Evolutionary conservation across 2,797 vertebrate genomes (phyloP).

Genomic region (Labeo calbasu): DNA sequence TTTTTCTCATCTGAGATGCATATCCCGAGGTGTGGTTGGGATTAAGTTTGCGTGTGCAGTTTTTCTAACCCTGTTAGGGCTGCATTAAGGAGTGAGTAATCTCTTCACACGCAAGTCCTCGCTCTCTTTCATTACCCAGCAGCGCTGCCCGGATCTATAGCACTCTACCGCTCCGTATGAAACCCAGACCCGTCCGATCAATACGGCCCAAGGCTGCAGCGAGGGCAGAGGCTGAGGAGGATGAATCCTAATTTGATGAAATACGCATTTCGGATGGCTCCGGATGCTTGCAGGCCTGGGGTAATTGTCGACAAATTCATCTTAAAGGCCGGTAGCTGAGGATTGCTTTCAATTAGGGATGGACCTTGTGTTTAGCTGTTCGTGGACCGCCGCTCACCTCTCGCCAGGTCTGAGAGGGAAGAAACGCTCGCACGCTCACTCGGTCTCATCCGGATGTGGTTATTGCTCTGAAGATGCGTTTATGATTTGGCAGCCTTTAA

Average conservation of each 20-base stretch:
- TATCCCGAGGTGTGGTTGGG: constrained; percentile 59
- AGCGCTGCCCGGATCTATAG: constrained; percentile 66
- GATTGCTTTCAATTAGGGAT: constrained; percentile 94
- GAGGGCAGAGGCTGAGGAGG: constrained; percentile 74
- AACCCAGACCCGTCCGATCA: constrained; percentile 80
- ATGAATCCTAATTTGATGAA: constrained; percentile 86
- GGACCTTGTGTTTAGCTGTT: constrained; percentile 68
- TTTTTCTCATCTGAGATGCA: constrained; percentile 36
- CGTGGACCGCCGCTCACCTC: constrained; percentile 8
- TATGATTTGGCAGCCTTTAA: constrained; percentile 44
- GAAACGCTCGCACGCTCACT: not conserved
- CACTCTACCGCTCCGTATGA: constrained; percentile 67
- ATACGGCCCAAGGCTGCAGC: constrained; percentile 80
- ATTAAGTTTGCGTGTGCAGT: constrained; percentile 60
- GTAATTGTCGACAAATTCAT: constrained; percentile 91
- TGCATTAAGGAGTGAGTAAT: constrained; percentile 72
- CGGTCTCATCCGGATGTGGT: constrained; percentile 26
- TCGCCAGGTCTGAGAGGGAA: constrained; percentile 18
- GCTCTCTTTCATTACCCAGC: constrained; percentile 62
- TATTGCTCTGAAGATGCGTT: constrained; percentile 40
- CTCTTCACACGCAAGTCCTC: constrained; percentile 62
- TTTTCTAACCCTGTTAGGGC: constrained; percentile 60
- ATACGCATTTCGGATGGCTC: constrained; percentile 78
- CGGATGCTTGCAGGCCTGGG: constrained; percentile 80
- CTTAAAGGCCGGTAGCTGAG: constrained; percentile 85